phyloP scores from a whole-genome alignment of 2,888 invertebrate genomes.

The Frankliniella intonsa region DNA sequence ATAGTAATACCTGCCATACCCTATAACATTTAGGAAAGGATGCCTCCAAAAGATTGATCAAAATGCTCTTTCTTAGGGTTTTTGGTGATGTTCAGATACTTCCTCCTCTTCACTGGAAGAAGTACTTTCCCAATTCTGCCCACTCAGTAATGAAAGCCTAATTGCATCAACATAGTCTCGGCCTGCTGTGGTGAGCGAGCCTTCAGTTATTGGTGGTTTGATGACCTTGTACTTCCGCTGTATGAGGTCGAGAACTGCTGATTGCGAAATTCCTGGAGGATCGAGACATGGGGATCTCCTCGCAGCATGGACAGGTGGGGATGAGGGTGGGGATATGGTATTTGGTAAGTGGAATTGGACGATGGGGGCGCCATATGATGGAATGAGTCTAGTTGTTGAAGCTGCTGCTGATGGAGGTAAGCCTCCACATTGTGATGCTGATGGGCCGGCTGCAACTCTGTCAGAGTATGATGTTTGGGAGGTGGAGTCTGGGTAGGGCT shows the following conservation, averaged over 20 bases:
- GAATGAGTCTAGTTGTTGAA: conserved; percentile 12
- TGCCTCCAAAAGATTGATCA: background rate
- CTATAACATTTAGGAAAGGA: background rate
- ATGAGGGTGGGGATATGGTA: conserved; percentile 5
- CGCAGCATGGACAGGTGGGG: background rate
- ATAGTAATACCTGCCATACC: background rate
- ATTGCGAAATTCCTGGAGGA: background rate
- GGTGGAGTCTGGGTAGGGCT: background rate
- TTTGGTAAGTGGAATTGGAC: background rate
- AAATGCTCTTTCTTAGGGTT: background rate
- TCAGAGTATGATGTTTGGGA: background rate
- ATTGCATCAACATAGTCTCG: background rate
- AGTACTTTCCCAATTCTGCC: background rate
- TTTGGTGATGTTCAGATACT: background rate
- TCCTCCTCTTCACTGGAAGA: too few relatives aligned
- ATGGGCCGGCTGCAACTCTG: background rate
- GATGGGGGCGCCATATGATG: background rate
- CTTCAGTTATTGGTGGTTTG: background rate
- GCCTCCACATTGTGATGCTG: conserved; percentile 5
- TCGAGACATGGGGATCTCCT: background rate
- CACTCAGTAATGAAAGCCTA: background rate
- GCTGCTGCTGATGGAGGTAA: conserved; percentile 2
- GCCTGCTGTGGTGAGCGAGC: background rate
- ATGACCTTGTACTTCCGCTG: background rate
- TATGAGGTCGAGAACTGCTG: background rate